phyloP scores from a whole-genome alignment of 92 coral and sea anemone genomes.

The Muricea muricata region DNA sequence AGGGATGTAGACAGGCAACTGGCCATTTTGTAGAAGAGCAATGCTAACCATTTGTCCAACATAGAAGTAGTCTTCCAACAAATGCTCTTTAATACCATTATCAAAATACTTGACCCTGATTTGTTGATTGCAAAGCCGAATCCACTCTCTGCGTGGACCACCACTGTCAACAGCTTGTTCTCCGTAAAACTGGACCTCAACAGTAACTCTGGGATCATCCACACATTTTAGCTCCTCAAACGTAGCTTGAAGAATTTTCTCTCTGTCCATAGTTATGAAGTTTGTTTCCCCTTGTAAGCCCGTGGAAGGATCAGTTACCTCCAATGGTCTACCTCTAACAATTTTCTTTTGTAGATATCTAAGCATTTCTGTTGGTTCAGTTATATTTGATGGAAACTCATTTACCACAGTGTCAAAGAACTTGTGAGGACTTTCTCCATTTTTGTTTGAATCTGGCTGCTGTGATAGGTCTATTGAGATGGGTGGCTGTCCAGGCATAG shows the following conservation, averaged over 20 bases:
- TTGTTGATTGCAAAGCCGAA: conserved; percentile 57
- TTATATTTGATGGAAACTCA: neutral
- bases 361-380: conserved; percentile 71
- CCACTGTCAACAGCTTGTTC: conserved; percentile 65
- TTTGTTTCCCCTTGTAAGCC: conserved; percentile 62
- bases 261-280: conserved; percentile 65
- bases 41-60: conserved; percentile 57
- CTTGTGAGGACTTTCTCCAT: neutral
- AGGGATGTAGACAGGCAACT: conserved; percentile 56
- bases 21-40: conserved; percentile 60
- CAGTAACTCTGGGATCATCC: conserved; percentile 52
- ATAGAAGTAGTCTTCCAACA: conserved; percentile 57
- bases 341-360: conserved; percentile 68
- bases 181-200: conserved; percentile 63
- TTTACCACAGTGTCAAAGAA: too few species aligned
- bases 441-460: neutral
- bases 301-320: conserved; percentile 52
- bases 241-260: conserved; percentile 62
- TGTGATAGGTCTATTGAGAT: neutral
- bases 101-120: conserved; percentile 55
- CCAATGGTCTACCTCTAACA: conserved; percentile 62
- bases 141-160: conserved; percentile 64
- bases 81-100: too few species aligned
- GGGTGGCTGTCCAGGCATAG: conserved; percentile 1
- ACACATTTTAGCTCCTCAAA: conserved; percentile 66